A percentile compares a stretch with the other conserved stretches of the same genome.
Evolutionary conservation across 2,888 invertebrate genomes (phyloP).

Genomic region (Eudasyphora cyanicolor): DNA sequence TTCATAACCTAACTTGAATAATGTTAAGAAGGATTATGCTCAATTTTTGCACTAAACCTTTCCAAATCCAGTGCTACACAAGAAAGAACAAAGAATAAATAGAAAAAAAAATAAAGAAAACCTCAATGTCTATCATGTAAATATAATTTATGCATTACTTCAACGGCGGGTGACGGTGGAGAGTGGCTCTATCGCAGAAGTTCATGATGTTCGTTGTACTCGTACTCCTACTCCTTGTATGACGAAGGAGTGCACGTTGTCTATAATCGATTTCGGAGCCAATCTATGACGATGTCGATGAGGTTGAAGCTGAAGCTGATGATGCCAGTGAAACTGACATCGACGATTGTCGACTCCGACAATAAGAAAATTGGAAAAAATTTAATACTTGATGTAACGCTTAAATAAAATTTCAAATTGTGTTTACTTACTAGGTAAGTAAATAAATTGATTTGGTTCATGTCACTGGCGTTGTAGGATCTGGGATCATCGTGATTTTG

Average conservation of each 20-base stretch:
- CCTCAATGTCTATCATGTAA: conserved; percentile 46
- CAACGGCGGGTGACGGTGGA: conserved; percentile 9
- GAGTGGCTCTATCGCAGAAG: conserved; percentile 6
- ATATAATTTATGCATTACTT: conserved; percentile 59
- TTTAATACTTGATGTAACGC: conserved; percentile 52
- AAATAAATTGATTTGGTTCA: conserved; percentile 61
- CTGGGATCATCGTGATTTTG: conserved; percentile 46
- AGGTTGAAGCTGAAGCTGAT: too few relatives aligned
- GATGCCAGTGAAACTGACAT: too few relatives aligned
- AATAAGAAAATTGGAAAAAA: neutral
- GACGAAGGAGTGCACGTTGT: neutral
- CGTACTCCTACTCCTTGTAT: too few relatives aligned
- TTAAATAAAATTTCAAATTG: conserved; percentile 64
- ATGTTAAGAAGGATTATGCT: too few relatives aligned
- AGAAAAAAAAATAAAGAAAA: conserved; percentile 33
- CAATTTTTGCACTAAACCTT: neutral
- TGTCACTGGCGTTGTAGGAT: conserved; percentile 53
- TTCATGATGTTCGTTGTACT: neutral
- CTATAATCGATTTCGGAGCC: conserved; percentile 54
- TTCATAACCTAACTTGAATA: too few relatives aligned
- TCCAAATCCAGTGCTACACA: neutral
- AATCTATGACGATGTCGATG: conserved; percentile 41
- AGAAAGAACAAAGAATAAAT: neutral
- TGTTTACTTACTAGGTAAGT: conserved; percentile 61
- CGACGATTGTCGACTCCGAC: neutral